Percentiles rank a stretch among this genome's conserved stretches.
phyloP scores from a whole-genome alignment of 2,113 vertebrate species.

The Hippocampus comes region DNA sequence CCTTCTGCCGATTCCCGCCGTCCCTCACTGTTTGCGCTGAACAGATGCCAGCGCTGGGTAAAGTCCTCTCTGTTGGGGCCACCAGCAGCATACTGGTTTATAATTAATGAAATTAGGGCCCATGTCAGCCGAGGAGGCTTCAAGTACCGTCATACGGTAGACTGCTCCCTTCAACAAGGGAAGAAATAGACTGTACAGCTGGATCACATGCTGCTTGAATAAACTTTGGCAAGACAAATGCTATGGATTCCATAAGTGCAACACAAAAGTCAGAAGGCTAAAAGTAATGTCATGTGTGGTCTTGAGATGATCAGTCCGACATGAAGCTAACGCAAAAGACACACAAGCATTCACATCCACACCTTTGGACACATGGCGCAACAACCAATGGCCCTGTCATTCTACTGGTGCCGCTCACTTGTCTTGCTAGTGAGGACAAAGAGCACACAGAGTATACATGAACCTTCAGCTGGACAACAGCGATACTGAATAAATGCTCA shows the following conservation, averaged over 20 bases:
- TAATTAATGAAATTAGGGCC: constrained; percentile 99
- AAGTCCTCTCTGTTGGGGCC: constrained; percentile 84
- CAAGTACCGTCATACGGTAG: constrained; percentile 52
- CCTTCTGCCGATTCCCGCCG: constrained; percentile 46
- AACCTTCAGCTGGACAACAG: no score
- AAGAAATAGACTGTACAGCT: constrained; percentile 24
- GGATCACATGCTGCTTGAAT: constrained; percentile 10
- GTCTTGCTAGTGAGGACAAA: no score
- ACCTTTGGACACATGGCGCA: background rate
- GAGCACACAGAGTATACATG: no score
- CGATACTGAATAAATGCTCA: no score
- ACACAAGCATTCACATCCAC: background rate
- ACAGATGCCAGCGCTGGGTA: constrained; percentile 92
- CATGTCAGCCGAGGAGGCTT: constrained; percentile 90
- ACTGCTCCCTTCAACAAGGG: constrained; percentile 49
- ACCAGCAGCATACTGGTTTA: constrained; percentile 95
- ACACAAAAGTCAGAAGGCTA: background rate
- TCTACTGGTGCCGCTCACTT: no score
- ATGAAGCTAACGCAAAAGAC: background rate
- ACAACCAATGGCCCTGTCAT: background rate
- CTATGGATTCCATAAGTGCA: background rate
- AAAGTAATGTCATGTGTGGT: background rate
- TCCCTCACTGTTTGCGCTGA: constrained; percentile 64
- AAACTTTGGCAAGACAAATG: background rate
- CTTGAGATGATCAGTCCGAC: background rate